Percentiles rank a stretch among this genome's conserved stretches.
These are phyloP conservation scores for Cranoglanis bouderius DNA, from an alignment of 2,113 vertebrate genomes.

Conservation along the genomic window DNA sequence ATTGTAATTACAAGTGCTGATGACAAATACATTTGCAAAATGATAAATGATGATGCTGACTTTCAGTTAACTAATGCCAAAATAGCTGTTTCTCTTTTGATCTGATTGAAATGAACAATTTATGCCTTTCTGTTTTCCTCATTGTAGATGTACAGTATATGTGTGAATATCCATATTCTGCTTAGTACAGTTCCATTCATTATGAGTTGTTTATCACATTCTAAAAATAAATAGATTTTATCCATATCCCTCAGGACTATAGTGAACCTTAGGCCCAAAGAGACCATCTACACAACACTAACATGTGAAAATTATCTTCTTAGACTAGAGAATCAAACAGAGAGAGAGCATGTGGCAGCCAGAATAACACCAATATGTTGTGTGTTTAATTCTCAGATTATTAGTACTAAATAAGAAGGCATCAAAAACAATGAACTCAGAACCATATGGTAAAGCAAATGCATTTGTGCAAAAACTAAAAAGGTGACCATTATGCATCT, in stretches of 20 bases:
- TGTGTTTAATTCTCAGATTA: not conserved
- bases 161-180: not conserved
- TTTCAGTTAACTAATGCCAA: not conserved
- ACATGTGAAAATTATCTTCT: not conserved
- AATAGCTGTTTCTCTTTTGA: not conserved
- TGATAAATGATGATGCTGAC: not conserved
- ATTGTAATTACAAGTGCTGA: not conserved
- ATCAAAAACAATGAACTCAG: slow-evolving; percentile 16
- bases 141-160: not conserved
- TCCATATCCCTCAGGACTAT: not conserved
- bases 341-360: not conserved
- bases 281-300: not conserved
- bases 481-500: slow-evolving; percentile 34
- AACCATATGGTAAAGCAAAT: slow-evolving; percentile 25
- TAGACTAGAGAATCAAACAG: not conserved
- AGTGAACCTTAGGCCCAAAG: not conserved
- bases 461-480: slow-evolving; percentile 28
- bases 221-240: not conserved
- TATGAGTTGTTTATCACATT: not conserved
- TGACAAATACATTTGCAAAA: not conserved
- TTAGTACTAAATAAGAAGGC: slow-evolving; percentile 9
- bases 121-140: not conserved
- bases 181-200: not conserved
- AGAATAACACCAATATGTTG: not conserved
- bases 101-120: not conserved